phyloP scores from a whole-genome alignment of 1,140 invertebrate species.

The Lycorma delicatula region DNA sequence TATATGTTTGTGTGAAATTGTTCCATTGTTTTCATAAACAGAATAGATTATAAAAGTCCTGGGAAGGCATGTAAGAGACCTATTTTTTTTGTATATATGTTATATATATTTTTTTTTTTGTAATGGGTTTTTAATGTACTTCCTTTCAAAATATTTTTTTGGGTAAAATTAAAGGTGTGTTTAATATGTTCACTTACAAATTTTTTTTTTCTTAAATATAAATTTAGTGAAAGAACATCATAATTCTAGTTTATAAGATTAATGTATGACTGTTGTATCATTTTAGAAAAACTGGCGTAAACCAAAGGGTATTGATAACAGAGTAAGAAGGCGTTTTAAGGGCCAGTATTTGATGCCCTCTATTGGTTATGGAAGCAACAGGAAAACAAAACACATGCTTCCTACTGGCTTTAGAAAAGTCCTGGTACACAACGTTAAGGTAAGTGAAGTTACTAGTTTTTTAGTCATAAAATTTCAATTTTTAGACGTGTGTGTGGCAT shows the following conservation, averaged over 20 bases:
- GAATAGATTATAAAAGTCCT: too few relatives aligned
- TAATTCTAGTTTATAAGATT: not conserved
- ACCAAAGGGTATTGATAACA: slow-evolving; percentile 99
- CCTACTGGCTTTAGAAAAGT: slow-evolving; percentile 97
- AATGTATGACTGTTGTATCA: slow-evolving; percentile 11
- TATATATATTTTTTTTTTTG: not conserved
- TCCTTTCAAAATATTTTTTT: not conserved
- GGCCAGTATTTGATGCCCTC: slow-evolving; percentile 98
- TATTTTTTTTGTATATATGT: too few relatives aligned
- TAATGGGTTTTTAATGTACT: not conserved
- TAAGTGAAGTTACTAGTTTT: slow-evolving; percentile 37
- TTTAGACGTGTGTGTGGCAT: too few relatives aligned
- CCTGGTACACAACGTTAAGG: slow-evolving; percentile 73
- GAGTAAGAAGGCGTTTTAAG: slow-evolving; percentile 96
- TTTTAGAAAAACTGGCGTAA: slow-evolving; percentile 65
- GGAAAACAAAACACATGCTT: slow-evolving; percentile 90
- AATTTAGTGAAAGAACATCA: not conserved
- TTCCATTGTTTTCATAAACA: too few relatives aligned
- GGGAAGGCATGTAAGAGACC: too few relatives aligned
- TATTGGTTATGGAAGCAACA: slow-evolving; percentile 97
- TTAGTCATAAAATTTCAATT: too few relatives aligned
- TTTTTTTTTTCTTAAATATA: not conserved
- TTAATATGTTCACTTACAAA: not conserved
- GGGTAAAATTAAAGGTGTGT: not conserved
- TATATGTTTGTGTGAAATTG: too few relatives aligned